Percentiles rank a stretch among this genome's conserved stretches.
Conservation (phyloP, 2,888 invertebrate species). For the Macrophya annulata region DNA sequence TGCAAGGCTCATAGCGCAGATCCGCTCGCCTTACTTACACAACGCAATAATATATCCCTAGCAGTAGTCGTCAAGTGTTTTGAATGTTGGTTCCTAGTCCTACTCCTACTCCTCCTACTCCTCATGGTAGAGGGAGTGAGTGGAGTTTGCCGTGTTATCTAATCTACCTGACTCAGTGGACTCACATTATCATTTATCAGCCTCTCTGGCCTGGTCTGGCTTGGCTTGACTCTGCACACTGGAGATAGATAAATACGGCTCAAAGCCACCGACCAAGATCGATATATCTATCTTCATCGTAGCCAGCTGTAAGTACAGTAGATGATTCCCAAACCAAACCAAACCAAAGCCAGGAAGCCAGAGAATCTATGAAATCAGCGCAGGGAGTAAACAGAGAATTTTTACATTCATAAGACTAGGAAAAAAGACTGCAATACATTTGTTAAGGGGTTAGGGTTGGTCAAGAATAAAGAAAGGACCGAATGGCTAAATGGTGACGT, state of each 20-base stretch:
- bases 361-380: background rate
- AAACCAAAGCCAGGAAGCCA: background rate
- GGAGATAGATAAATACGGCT: background rate
- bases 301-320: background rate
- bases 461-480: background rate
- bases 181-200: conserved; percentile 28
- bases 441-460: background rate
- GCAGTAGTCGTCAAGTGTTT: conserved; percentile 34
- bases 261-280: background rate
- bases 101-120: background rate
- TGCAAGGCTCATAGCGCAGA: conserved; percentile 32
- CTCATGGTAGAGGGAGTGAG: background rate
- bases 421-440: background rate
- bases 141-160: conserved; percentile 7
- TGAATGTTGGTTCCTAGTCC: conserved; percentile 26
- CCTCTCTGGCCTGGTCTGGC: background rate
- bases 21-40: conserved; percentile 33
- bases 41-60: background rate
- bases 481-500: conserved; percentile 26
- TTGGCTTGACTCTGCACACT: background rate
- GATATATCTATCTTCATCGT: background rate
- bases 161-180: conserved; percentile 30
- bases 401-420: background rate
- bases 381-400: too few relatives aligned
- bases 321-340: too few relatives aligned